Base-by-base conservation (phyloP, 2,888 invertebrate species). In the Ichneumon xanthorius region DNA sequence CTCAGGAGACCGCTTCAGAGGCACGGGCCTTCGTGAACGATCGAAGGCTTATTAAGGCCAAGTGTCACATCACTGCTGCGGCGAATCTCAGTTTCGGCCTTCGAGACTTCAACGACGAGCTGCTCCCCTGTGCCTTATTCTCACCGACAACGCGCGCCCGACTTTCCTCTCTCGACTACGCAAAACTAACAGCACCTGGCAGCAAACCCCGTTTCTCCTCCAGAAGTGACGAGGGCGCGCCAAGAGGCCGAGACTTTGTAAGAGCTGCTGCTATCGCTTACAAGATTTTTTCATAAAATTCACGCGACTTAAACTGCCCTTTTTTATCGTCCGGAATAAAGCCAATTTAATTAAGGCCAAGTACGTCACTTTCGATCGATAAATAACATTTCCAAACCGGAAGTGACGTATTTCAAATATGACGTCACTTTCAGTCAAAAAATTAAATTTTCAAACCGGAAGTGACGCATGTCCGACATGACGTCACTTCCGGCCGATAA, bases 41-140 rank as follows among this genome's bases (percentile, higher is more conserved):
- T 92, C 92, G 92, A 91, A 90, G 88, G 87, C 90, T 92, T 92
- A 92, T 92, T 92, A 92, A 92, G 92, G 92, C 91, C 92, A 92
- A 92, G 92, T 90, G 89, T 90, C 92, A 89, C 90, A 80, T 82
- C 88, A 87, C 85, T 88, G 85, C 87, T 88, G 86, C 88, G 87
- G 88, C 82, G 19, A 76, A 65, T 53, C 78, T 82, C 55, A 85
- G 83, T 88, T 88, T 88, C 87, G 83, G 80, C 85, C 86, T 87
- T 87, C 86, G 87, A 85, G 81, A 80, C 71, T 71, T 75, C 19
- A 26, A 16, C 77, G 40, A 40, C 67, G 40, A 65, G 37, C 80
- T 68, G 79, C 71, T 40, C 55, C 45, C 53, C 78, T 65, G 50
- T 55, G 26, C 61, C n/a, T 76, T 73, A 61, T 55, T 40, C 40